Evolutionary conservation across 1,140 invertebrate genomes (phyloP).

Genomic region (Platyscapa corneri): DNA sequence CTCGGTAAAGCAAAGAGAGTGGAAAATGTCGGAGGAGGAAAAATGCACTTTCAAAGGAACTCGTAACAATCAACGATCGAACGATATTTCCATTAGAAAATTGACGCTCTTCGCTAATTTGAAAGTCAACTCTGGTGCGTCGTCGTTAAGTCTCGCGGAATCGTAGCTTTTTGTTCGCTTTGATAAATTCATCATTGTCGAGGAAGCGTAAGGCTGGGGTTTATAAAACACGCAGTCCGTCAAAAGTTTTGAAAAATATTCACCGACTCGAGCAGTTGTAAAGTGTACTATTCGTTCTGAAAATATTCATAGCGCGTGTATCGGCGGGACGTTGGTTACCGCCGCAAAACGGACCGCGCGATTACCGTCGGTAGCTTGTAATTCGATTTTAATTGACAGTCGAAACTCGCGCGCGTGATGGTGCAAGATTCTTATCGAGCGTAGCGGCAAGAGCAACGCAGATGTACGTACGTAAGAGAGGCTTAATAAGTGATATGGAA

Average conservation of each 20-base stretch:
- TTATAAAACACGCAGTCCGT: background rate
- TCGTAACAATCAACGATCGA: no score
- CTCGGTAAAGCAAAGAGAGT: no score
- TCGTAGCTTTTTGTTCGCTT: background rate
- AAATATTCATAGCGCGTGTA: background rate
- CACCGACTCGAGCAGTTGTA: background rate
- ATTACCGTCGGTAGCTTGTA: background rate
- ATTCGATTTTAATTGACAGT: background rate
- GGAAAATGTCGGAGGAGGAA: no score
- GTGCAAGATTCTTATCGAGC: background rate
- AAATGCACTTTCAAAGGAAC: no score
- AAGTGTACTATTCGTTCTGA: background rate
- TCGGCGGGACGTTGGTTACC: background rate
- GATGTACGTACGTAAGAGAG: background rate
- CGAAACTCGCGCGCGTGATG: background rate
- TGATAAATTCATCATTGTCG: background rate
- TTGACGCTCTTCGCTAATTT: background rate
- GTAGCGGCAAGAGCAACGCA: no score
- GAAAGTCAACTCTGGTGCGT: background rate
- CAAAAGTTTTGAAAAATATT: background rate
- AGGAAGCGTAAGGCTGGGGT: background rate
- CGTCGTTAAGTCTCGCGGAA: no score
- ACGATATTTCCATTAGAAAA: no score
- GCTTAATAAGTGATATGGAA: conserved; percentile 11
- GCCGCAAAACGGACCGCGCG: no score